phyloP scores from a whole-genome alignment of 2,888 invertebrate species.

The Tribolium freemani region DNA sequence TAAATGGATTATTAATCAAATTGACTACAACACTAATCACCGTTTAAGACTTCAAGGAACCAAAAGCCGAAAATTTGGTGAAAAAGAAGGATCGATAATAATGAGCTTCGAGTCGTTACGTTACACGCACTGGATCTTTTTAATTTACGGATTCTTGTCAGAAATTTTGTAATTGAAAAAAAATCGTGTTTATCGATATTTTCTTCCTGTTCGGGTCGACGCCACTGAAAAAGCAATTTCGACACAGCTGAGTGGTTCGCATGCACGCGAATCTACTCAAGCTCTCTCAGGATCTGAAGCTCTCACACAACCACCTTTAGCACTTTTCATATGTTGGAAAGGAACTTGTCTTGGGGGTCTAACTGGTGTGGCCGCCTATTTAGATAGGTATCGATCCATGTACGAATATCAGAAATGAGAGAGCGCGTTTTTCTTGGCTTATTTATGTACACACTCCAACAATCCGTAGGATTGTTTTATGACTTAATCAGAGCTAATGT shows the following conservation, averaged over 20 bases:
- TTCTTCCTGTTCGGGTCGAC: constrained; percentile 35
- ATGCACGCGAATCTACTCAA: constrained; percentile 27
- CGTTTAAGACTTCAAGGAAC: constrained; percentile 22
- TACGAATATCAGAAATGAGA: background rate
- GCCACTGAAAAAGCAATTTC: constrained; percentile 38
- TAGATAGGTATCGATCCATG: background rate
- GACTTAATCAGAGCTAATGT: constrained; percentile 9
- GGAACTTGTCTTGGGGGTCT: no score
- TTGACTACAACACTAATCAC: constrained; percentile 8
- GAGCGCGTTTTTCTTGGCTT: background rate
- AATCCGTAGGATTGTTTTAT: constrained; percentile 2
- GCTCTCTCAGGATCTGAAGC: background rate
- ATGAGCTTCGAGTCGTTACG: constrained; percentile 1
- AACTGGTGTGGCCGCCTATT: no score
- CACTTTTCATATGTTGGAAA: background rate
- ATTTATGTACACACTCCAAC: constrained; percentile 6
- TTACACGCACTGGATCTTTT: background rate
- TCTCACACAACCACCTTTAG: constrained; percentile 21
- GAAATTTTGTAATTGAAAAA: constrained; percentile 14
- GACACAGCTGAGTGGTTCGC: constrained; percentile 32
- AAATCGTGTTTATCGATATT: constrained; percentile 11
- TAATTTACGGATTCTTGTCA: background rate
- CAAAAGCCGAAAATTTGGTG: constrained; percentile 15
- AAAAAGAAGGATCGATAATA: constrained; percentile 15
- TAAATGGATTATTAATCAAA: constrained; percentile 30